phyloP scores from a whole-genome alignment of 2,888 invertebrate genomes.

The Monopis laevigella region DNA sequence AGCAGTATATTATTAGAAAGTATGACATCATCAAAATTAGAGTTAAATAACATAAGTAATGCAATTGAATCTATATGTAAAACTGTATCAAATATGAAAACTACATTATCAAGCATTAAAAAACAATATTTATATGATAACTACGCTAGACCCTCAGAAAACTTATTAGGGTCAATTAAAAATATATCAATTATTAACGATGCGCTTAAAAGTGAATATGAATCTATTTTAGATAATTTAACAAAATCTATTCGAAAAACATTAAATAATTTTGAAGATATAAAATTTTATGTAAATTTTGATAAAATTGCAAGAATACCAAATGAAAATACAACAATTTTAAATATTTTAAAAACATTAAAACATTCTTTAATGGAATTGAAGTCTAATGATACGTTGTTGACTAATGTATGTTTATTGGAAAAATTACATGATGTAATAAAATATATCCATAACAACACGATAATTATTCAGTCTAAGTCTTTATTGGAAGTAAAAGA shows the following conservation, averaged over 20 bases:
- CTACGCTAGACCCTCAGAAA: conserved; percentile 49
- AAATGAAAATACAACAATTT: conserved; percentile 49
- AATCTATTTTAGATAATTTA: conserved; percentile 32
- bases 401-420: conserved; percentile 20
- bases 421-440: conserved; percentile 22
- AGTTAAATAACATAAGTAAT: conserved; percentile 40
- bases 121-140: conserved; percentile 52
- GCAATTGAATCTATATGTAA: conserved; percentile 60
- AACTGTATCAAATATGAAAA: conserved; percentile 61
- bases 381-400: conserved; percentile 23
- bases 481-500: conserved; percentile 46
- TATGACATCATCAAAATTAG: conserved; percentile 20
- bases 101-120: conserved; percentile 54
- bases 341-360: conserved; percentile 43
- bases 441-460: conserved; percentile 25
- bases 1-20: too few species aligned
- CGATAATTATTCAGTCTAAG: conserved; percentile 31
- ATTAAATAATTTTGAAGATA: conserved; percentile 55
- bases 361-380: conserved; percentile 29
- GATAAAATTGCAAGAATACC: conserved; percentile 58
- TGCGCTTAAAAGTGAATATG: conserved; percentile 18
- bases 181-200: conserved; percentile 27
- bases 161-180: conserved; percentile 39
- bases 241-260: conserved; percentile 42
- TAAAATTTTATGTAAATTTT: conserved; percentile 55